Conservation (phyloP, 1,140 invertebrate genomes). For the Trichonephila inaurata region DNA sequence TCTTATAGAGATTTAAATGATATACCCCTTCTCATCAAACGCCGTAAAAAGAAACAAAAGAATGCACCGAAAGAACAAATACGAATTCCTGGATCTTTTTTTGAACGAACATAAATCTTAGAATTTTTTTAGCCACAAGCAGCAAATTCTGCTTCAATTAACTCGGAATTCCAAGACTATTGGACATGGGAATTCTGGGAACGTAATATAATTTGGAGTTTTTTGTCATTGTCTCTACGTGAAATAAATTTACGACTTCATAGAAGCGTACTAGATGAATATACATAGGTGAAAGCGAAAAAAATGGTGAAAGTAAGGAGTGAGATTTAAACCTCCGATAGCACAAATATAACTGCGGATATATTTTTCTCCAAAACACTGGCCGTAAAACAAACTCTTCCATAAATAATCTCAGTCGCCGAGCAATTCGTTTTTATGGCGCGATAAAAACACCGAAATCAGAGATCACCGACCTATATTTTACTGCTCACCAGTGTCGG, state of each 20-base stretch:
- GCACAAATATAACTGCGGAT: conserved; percentile 61
- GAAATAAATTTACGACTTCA: conserved; percentile 62
- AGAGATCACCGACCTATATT: conserved; percentile 62
- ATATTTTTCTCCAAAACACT: conserved; percentile 72
- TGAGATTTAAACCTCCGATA: conserved; percentile 59
- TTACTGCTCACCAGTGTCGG: conserved; percentile 64
- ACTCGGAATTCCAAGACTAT: conserved; percentile 25
- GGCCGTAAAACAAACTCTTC: conserved; percentile 72
- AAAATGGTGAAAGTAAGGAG: not conserved
- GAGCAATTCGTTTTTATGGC: conserved; percentile 74
- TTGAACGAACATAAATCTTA: not conserved
- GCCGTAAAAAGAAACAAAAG: not conserved
- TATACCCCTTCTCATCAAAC: not conserved
- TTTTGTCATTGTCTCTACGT: conserved; percentile 16
- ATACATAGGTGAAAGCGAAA: not conserved
- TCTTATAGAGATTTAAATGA: not conserved
- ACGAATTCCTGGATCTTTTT: not conserved
- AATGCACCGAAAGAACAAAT: not conserved
- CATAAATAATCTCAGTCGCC: conserved; percentile 72
- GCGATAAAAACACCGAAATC: conserved; percentile 74
- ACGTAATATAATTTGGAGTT: conserved; percentile 22
- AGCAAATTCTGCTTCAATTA: conserved; percentile 44
- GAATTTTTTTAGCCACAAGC: conserved; percentile 9
- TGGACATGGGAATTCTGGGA: not conserved
- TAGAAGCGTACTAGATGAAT: conserved; percentile 55